phyloP scores from a whole-genome alignment of 2,113 vertebrate species.

The Psilopsiagon aymara region DNA sequence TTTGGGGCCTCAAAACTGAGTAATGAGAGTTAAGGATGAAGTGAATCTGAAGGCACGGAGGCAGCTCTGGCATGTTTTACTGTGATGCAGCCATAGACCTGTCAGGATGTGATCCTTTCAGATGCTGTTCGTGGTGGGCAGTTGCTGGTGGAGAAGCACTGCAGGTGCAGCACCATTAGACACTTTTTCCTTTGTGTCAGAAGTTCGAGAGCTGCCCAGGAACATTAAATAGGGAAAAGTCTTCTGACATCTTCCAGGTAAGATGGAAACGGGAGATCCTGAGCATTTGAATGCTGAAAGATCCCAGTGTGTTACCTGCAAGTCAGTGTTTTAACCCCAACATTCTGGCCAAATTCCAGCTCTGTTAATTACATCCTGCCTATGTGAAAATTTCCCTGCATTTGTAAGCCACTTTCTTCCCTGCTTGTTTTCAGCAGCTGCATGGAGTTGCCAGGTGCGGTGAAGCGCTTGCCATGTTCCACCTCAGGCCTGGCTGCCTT shows the following conservation, averaged over 20 bases:
- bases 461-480: background rate
- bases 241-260: conserved; percentile 45
- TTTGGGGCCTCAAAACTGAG: background rate
- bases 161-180: conserved; percentile 31
- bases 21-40: background rate
- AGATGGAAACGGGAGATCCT: conserved; percentile 33
- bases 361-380: conserved; percentile 63
- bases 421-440: conserved; percentile 25
- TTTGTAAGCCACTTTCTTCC: conserved; percentile 5
- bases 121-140: background rate
- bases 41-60: background rate
- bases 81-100: accelerated
- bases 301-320: conserved; percentile 51
- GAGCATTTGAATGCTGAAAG: conserved; percentile 44
- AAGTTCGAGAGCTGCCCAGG: background rate
- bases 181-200: conserved; percentile 33
- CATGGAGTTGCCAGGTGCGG: conserved; percentile 10
- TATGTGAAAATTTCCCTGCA: conserved; percentile 35
- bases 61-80: background rate
- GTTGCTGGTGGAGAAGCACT: background rate
- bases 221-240: background rate
- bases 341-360: conserved; percentile 27
- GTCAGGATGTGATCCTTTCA: background rate
- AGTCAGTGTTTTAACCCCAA: conserved; percentile 30
- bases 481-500: conserved; percentile 49